Base-by-base conservation (phyloP, 2,113 vertebrate species). In the Larimichthys polyactis region DNA sequence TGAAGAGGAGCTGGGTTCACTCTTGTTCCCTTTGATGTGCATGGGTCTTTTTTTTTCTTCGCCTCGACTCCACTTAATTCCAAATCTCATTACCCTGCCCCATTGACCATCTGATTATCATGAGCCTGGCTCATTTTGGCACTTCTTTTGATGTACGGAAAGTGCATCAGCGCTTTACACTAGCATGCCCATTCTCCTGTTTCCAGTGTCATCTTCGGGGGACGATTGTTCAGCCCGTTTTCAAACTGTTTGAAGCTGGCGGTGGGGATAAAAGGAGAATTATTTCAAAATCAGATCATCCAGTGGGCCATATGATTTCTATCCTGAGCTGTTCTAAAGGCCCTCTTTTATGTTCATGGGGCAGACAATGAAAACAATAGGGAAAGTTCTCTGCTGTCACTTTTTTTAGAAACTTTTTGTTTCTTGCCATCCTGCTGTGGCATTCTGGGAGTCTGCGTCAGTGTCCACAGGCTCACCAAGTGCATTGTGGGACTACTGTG, bases 131-230 rank as follows among this genome's bases (percentile, higher is more conserved):
- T 89, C 79, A 20, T 81, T 89, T 67, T 90, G 90, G 90, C 87
- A 81, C 86, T 66, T 89, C 82, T 91, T 93, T 91, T 91, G 89
- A 94, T 87, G 90, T 77, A 72, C 64, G 58, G 75, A 86, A 64
- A 79, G 60, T 40, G 55, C 71, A 69, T 44, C 65, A 11, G 32
- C 16, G 44, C 67, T 79, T 83, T 84, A 81, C 83, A 86, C 74
- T 72, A 62, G 63, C 20, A 1, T 19, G 43, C 54, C 79, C 73
- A 60, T 51, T 83, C 81, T 40, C 20, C 44, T 1, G 22, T 60
- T 89, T 81, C 78, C 79, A 73, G 63, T 84, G 88, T 85, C 86
- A 85, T 91, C 86, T 89, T 62, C 86, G 82, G 32, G 75, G 76
- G 65, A 52, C 1, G 29, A 82, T 40, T 78, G 84, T 86, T 83